phyloP scores from a whole-genome alignment of 2,888 invertebrate species.

The Acleris cristana region DNA sequence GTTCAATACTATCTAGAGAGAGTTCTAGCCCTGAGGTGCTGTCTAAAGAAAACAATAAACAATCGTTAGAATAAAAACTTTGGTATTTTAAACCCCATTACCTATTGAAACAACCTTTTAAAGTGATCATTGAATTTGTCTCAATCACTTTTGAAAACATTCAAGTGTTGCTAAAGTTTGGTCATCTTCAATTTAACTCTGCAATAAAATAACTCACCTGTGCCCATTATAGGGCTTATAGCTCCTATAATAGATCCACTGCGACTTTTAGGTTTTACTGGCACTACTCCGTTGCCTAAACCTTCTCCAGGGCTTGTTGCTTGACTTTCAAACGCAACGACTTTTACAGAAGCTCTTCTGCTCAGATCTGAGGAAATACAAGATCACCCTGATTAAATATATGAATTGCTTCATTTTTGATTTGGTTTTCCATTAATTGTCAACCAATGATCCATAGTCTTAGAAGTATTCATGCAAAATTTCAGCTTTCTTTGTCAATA shows the following conservation, averaged over 20 bases:
- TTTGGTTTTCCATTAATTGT: too few species aligned
- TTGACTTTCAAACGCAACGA: slow-evolving; percentile 70
- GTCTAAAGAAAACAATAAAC: slow-evolving; percentile 54
- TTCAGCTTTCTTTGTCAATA: too few species aligned
- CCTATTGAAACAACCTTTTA: too few species aligned
- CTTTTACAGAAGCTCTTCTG: slow-evolving; percentile 70
- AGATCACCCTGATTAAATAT: neutral
- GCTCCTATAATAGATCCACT: slow-evolving; percentile 81
- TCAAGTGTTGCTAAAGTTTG: too few species aligned
- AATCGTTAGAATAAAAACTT: neutral
- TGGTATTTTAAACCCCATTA: too few species aligned
- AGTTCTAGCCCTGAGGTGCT: slow-evolving; percentile 57
- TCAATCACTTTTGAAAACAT: too few species aligned
- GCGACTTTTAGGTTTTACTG: slow-evolving; percentile 72
- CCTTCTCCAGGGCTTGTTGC: slow-evolving; percentile 64
- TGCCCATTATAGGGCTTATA: slow-evolving; percentile 80
- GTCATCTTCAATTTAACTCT: too few species aligned
- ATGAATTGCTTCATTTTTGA: too few species aligned
- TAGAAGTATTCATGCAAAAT: too few species aligned
- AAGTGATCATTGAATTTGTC: too few species aligned
- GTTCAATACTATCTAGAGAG: slow-evolving; percentile 40
- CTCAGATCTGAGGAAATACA: slow-evolving; percentile 60
- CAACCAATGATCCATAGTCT: too few species aligned
- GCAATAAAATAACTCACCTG: slow-evolving; percentile 55
- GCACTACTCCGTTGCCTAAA: slow-evolving; percentile 60